Base-by-base conservation (phyloP, 1,140 invertebrate species). In the Ctenoplectra terminalis region DNA sequence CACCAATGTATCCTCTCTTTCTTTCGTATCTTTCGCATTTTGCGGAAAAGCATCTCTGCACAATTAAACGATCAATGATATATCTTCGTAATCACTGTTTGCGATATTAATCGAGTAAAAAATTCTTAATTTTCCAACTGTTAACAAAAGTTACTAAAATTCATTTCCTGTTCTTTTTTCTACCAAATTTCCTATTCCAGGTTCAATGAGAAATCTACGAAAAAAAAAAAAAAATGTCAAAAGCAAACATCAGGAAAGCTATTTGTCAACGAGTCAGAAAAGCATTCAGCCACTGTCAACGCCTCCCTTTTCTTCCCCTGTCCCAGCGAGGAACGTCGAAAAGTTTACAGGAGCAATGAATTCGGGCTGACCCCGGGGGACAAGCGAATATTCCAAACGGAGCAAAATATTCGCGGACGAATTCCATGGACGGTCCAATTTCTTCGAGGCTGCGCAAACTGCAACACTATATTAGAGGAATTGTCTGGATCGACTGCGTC, bases 391-490 rank as follows among this genome's bases (percentile, higher is more conserved):
- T 48, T 29, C 17, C 15, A 58, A 58, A 17, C 26, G 20, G 37
- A n/a, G 34, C 3, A n/a, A 46, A 60, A 60, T 31, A 46, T 26
- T 26, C 52, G 63, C 50, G 50, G 13, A 54, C 43, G 58, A 69
- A 46, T 29, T 37, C 37, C 31, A 56, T 9, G 3, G 23, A 13
- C 37, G 61, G 20, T 34, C 20, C 20, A 48, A 56, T 80, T 80
- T 54, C 77, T 54, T 63, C 56, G 8, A 23, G 31, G 52, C 13
- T 34, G 34, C 50, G 26, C 37, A 58, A 56, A 73, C 69, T 61
- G 23, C 70, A 54, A 80, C 48, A 34, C 69, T 64, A 54, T 63
- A 63, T 64, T 48, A 64, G 29, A 73, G 60, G 48, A 73, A 73
- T 64, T 34, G 67, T 64, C 37, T 54, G 69, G n/a, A 79, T 79